A percentile compares a stretch with the other conserved stretches of the same genome.
These are phyloP conservation scores for Proisotoma minuta DNA, from an alignment of 2,888 invertebrate species.

Conservation along the genomic window DNA sequence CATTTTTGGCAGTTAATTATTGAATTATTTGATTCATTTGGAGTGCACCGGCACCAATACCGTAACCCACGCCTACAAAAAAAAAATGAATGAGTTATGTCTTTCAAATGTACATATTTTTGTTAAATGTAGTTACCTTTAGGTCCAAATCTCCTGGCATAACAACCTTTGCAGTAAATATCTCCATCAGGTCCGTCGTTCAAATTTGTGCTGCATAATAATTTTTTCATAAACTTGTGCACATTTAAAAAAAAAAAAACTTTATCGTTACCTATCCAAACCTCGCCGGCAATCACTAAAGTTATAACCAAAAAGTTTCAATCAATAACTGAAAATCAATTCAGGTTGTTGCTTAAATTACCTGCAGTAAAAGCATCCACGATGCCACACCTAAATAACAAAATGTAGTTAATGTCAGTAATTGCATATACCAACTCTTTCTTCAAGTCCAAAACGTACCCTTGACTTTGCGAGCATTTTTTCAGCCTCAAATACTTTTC, in stretches of 20 bases:
- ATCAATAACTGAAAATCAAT: no score
- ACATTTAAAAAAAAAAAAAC: neutral
- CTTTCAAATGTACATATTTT: neutral
- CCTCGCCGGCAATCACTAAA: conserved; percentile 74
- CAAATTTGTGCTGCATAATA: conserved; percentile 66
- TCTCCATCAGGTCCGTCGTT: conserved; percentile 89
- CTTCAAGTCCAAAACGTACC: conserved; percentile 72
- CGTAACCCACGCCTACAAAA: no score
- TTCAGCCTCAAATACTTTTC: conserved; percentile 56
- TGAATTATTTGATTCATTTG: conserved; percentile 24
- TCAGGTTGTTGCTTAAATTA: neutral
- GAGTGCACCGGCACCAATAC: conserved; percentile 24
- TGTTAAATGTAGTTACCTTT: conserved; percentile 59
- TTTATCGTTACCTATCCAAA: conserved; percentile 62
- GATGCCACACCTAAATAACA: conserved; percentile 68
- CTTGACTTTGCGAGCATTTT: conserved; percentile 67
- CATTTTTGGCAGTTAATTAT: no score
- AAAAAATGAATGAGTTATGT: neutral
- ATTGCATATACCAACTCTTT: conserved; percentile 28
- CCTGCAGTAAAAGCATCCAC: conserved; percentile 81
- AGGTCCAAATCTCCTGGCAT: conserved; percentile 79
- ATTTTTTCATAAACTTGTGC: no score
- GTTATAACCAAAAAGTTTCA: neutral
- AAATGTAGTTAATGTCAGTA: neutral
- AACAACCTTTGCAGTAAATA: conserved; percentile 88